Evolutionary conservation across 2,113 vertebrate genomes (phyloP), one percentile per base, ranked within the genome.

Genomic region (Lamprologus lemairii): DNA sequence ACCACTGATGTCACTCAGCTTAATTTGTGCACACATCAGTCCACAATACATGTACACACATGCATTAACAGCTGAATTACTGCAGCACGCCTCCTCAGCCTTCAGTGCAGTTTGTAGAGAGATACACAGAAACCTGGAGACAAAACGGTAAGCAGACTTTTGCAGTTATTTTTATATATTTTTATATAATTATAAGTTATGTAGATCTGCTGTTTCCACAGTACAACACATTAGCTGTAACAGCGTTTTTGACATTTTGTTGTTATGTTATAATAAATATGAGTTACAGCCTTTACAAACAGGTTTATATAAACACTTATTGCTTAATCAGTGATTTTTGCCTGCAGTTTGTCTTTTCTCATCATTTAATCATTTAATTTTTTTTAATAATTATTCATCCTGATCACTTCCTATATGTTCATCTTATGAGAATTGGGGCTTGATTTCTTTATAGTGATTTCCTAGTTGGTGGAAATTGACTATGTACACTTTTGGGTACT

Each of bases 1-100:
- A 89, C 49, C 31, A 9, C 55, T 83, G n/a, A 45, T 86, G 90
- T 92, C 91, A 86, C 83, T 90, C 89, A 83, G 91, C 82, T 92
- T 88, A 31, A 92, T 85, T 60, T 88, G 88, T 49, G 12, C 80
- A 55, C 78, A 65, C 35, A 21, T 75, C 49, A 9, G 3, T 75
- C 49, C 58, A 85, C 85, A 88, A 91, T 42, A 47, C 40, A 49
- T 7, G 13, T 28, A 53, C 80, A 78, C 51, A 82, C 65, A 51
- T 13, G 87, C 57, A 80, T 12, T 11, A 53, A 58, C 68, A 89
- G 81, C 58, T 58, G 53, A 80, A 63, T 47, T 3, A 57, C 65
- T 84, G 54, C 87, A 57, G 65, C 79, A n/a, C 16, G 2, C 37
- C 49, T 54, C 71, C 53, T 82, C 91, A 75, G 47, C 47, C 80